Evolutionary conservation across 2,888 invertebrate species (phyloP).

Genomic region (Poecilobothrus nobilitatus): DNA sequence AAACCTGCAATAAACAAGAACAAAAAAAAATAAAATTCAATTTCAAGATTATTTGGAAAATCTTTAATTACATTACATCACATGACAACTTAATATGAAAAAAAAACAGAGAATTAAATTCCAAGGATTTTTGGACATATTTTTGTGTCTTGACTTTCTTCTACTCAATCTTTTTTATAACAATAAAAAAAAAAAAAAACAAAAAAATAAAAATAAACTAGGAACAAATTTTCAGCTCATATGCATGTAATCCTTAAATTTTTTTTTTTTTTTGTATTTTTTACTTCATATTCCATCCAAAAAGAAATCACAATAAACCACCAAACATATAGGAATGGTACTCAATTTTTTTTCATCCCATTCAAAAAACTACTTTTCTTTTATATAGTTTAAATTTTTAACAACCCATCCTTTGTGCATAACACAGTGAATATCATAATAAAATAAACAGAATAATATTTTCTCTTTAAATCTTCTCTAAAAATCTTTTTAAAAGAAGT

Average conservation of each 20-base stretch:
- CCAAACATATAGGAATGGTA: too few species aligned
- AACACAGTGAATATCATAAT: too few species aligned
- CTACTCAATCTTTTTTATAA: neutral
- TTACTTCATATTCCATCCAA: neutral
- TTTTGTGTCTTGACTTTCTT: neutral
- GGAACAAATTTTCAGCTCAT: conserved; percentile 1
- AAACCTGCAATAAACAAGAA: neutral
- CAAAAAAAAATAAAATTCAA: neutral
- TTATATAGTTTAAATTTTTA: neutral
- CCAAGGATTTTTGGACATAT: conserved; percentile 6
- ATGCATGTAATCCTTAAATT: neutral
- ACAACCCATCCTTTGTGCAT: too few species aligned
- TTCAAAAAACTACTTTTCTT: neutral
- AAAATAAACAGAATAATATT: too few species aligned
- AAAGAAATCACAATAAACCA: too few species aligned
- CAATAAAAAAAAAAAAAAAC: neutral
- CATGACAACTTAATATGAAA: neutral
- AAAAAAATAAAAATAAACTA: neutral
- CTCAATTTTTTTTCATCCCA: neutral
- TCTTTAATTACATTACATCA: conserved; percentile 6
- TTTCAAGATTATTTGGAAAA: conserved; percentile 4
- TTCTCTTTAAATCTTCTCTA: too few species aligned
- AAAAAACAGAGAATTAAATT: neutral
- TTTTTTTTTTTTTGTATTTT: conserved; percentile 4
- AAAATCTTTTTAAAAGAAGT: too few species aligned